Base-by-base conservation (phyloP, 2,888 invertebrate species). In the Rhabditoides inermis region DNA sequence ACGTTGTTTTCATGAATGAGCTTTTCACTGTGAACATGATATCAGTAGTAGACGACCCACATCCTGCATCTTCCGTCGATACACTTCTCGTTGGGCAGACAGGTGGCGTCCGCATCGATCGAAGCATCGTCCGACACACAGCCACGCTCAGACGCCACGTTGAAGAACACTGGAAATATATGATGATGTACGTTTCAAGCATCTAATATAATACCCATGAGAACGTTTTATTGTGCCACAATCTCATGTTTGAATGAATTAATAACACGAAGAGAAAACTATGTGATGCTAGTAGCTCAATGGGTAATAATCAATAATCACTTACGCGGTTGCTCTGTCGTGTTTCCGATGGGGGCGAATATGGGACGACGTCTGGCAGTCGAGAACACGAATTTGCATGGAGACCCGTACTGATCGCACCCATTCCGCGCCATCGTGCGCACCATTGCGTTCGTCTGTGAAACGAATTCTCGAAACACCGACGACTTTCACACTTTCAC, bases 41-140 rank as follows among this genome's bases (percentile, higher is more conserved):
- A 15, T 20, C 25, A 5, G 4, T 3, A 23, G 25, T 18, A 37
- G n/a, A 22, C 37, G 18, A 44, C 65, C 51, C 41, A 72, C 72
- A 61, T 56, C 51, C 60, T 65, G 54, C 74, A 74, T 49, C 67
- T 61, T 42, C 72, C 73, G 45, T 73, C 58, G 45, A 73, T 64
- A 45, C 74, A 74, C 37, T 65, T 71, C 50, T 74, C 74, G 30
- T 68, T 72, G 18, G 74, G 74, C 20, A 73, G 60, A 45, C 74
- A 74, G 5, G 73, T 73, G 32, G 58, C 61, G 51, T 75, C 74
- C 25, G 72, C 50, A 39, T 73, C 69, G 32, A 64, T 51, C 23
- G 59, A 59, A 51, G 60, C 41, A 36, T 59, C 55, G 45, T 65
- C 59, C 6, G 52, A 12, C 4, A 65, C 58, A 49, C 73, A 69